Percentiles rank a stretch among this genome's conserved stretches.
Evolutionary conservation across 2,113 vertebrate genomes (phyloP).

Genomic region (Amblyornis subalaris): DNA sequence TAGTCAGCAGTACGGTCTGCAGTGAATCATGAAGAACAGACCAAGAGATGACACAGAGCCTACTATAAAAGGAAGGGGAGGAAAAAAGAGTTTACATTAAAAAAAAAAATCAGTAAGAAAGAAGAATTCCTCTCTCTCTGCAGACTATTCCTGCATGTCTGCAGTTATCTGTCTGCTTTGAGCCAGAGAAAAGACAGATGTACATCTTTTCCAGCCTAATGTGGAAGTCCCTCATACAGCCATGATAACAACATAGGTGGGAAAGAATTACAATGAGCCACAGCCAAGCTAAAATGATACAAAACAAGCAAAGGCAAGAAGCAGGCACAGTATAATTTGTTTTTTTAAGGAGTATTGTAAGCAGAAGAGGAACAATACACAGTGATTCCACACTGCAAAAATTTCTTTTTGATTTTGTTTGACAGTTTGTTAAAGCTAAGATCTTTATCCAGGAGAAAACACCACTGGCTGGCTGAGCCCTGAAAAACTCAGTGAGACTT

Average conservation of each 20-base stretch:
- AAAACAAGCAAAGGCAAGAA: neutral
- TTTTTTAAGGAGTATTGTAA: neutral
- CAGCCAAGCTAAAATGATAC: neutral
- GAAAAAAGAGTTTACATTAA: neutral
- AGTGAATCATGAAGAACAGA: neutral
- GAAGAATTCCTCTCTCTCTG: neutral
- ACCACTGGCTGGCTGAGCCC: neutral
- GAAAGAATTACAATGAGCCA: neutral
- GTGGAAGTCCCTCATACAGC: neutral
- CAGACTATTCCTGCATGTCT: neutral
- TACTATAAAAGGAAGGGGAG: neutral
- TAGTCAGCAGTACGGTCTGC: neutral
- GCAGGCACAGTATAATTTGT: neutral
- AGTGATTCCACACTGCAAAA: neutral
- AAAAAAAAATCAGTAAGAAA: neutral
- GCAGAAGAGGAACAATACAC: neutral
- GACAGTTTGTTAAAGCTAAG: neutral
- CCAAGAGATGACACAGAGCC: neutral
- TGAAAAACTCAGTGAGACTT: neutral
- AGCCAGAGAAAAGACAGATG: slow-evolving; percentile 5
- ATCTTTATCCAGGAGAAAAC: neutral
- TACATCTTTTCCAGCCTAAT: neutral
- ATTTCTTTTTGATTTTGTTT: neutral
- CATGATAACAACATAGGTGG: neutral
- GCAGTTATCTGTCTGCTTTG: neutral